Conservation (phyloP, 2,113 vertebrate genomes). For the Sarotherodon lohbergeri region DNA sequence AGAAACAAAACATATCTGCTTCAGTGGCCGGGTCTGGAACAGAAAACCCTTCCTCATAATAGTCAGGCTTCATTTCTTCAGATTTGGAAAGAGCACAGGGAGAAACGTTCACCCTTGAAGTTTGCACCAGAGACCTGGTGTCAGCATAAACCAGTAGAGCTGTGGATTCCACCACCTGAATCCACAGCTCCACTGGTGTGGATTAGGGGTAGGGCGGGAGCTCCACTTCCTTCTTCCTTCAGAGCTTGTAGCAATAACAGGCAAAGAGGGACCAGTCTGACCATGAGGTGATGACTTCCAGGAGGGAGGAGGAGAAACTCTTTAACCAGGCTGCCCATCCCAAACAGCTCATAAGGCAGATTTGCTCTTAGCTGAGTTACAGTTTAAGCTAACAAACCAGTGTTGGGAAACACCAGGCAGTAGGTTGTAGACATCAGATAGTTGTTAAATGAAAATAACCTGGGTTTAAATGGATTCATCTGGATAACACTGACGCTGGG, state of each 20-base stretch:
- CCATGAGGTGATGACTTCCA: background rate
- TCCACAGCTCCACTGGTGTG: background rate
- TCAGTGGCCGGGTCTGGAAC: background rate
- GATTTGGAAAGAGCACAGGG: background rate
- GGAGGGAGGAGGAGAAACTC: background rate
- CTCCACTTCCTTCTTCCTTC: fast-evolving
- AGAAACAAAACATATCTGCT: background rate
- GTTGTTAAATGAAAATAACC: background rate
- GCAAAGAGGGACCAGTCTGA: background rate
- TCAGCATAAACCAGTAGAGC: background rate
- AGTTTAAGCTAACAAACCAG: background rate
- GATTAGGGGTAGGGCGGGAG: background rate
- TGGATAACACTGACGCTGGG: background rate
- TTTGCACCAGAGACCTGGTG: background rate
- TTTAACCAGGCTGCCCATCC: background rate
- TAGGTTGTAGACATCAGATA: background rate
- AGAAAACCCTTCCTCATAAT: background rate
- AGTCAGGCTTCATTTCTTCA: background rate
- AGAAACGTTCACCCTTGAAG: background rate
- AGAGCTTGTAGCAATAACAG: background rate
- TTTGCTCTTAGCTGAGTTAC: background rate
- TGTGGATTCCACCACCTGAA: background rate
- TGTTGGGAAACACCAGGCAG: background rate
- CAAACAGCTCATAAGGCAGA: background rate
- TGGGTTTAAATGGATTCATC: fast-evolving